These are phyloP conservation scores for Alligator mississippiensis DNA, from an alignment of 2,113 vertebrate species.

Conservation along the genomic window DNA sequence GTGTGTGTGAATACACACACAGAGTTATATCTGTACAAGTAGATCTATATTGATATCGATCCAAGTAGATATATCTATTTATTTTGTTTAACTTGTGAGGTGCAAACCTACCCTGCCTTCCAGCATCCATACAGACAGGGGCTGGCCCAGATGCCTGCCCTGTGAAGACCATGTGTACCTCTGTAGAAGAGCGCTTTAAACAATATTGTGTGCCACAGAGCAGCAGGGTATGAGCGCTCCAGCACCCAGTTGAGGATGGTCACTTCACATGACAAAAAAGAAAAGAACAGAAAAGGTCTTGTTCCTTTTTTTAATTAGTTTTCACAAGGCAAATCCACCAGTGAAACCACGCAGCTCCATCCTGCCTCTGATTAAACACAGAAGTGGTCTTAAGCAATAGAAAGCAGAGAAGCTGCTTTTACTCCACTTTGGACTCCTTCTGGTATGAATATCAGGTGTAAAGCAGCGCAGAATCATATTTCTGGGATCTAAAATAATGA, in stretches of 20 bases:
- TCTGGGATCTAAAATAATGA: not conserved
- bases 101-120: too few relatives aligned
- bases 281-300: not conserved
- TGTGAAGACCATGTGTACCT: too few relatives aligned
- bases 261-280: not conserved
- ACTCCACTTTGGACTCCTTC: not conserved
- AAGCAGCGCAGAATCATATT: not conserved
- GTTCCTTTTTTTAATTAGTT: not conserved
- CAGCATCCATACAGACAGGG: too few relatives aligned
- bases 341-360: not conserved
- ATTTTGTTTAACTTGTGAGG: too few relatives aligned
- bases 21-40: too few relatives aligned
- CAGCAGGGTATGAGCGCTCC: too few relatives aligned
- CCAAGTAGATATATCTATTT: too few relatives aligned
- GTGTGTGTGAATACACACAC: too few relatives aligned
- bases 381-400: not conserved
- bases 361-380: not conserved
- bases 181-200: too few relatives aligned
- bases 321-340: not conserved
- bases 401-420: not conserved
- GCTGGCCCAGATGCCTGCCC: too few relatives aligned
- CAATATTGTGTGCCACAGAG: too few relatives aligned
- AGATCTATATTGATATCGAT: too few relatives aligned
- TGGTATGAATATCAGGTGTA: not conserved
- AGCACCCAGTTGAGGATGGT: not conserved